Base-by-base conservation (phyloP, 1,140 invertebrate species). In the Eumeta japonica region DNA sequence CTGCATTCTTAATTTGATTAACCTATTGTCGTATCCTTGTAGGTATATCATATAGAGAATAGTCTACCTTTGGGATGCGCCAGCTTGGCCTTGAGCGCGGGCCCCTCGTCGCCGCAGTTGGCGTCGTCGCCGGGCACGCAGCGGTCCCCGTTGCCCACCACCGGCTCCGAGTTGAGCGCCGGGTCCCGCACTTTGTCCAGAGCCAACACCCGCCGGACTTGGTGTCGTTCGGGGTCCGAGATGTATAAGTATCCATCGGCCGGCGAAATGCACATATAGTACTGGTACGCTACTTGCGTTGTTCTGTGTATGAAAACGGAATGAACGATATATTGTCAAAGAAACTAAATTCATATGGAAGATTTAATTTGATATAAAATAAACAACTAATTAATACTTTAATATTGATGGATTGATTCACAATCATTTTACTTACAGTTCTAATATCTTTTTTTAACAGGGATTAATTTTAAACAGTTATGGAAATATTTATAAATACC, bases 171-270 rank as follows among this genome's bases (percentile, higher is more conserved):
- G 62, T 95, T 95, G 12, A 88, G 83, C 15, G 81, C 79, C 0
- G 91, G 89, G 65, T 94, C 89, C 39, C 84, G 79, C 1, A 92
- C 85, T 50, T 86, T 84, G 37, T 88, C 85, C 35, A 93, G 65
- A 1, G 83, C 81, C 24, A 91, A 55, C 2, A 90, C 83, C 51
- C 83, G 80, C 35, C 91, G 63, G 39, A 93, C 88, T 76, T 94
- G 90, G 74, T 94, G 90, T 50, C 86, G 86, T 58, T 95, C 92
- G 1, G 92, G 90, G 65, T 95, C 92, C n/a, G 93, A 96, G 46
- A 98, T 89, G 66, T 97, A 98, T 10, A 98, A 78, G 55, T 92
- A 86, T 10, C 94, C 93, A 66, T 97, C 93, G 4, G 93, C 91
- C 24, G 94, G 94, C 10, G 93, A 97, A 20, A 97, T 88, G 17